These are phyloP conservation scores for Drosophila peninsularis DNA, from an alignment of 2,888 invertebrate genomes.

Conservation along the genomic window DNA sequence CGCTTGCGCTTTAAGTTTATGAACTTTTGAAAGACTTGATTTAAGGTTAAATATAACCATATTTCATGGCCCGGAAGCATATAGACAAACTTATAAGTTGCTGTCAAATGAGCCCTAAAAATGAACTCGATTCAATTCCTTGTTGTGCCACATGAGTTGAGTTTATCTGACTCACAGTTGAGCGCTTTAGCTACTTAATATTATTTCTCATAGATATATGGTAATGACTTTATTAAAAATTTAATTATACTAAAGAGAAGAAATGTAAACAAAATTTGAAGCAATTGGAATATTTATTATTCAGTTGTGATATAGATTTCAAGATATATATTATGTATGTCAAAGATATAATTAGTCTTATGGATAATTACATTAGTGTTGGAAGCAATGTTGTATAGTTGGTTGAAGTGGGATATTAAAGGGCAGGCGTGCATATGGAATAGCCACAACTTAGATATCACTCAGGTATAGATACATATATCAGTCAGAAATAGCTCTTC, in stretches of 20 bases:
- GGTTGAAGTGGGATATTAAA: too few species aligned
- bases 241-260: background rate
- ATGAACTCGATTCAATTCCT: conserved; percentile 10
- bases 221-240: background rate
- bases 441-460: too few species aligned
- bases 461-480: background rate
- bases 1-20: conserved; percentile 67
- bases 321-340: too few species aligned
- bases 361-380: too few species aligned
- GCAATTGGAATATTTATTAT: background rate
- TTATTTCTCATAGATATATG: background rate
- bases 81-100: conserved; percentile 42
- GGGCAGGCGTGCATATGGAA: too few species aligned
- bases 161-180: background rate
- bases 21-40: conserved; percentile 72
- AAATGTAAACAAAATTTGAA: background rate
- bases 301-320: too few species aligned
- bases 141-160: background rate
- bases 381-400: too few species aligned
- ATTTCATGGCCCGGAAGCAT: conserved; percentile 53
- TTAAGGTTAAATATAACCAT: conserved; percentile 71
- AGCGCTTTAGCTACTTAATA: background rate
- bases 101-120: conserved; percentile 42
- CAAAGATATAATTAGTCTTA: too few species aligned
- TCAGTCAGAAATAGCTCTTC: background rate